phyloP scores from a whole-genome alignment of 2,888 invertebrate species.

The Horisme vitalbata region DNA sequence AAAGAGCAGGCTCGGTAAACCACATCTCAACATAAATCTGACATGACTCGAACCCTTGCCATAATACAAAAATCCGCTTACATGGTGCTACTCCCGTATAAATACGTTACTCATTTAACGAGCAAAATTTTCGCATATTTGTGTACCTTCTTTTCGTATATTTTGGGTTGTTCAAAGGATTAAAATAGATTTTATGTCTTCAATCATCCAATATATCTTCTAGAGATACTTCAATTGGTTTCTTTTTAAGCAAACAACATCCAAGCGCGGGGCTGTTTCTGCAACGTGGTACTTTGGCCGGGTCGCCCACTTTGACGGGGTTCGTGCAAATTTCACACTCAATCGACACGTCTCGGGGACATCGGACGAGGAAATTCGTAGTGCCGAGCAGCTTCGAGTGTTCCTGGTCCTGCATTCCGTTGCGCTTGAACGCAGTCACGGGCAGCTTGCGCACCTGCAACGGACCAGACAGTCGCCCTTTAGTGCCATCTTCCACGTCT shows the following conservation, averaged over 20 bases:
- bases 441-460: constrained; percentile 74
- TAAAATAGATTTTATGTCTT: constrained; percentile 25
- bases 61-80: constrained; percentile 45
- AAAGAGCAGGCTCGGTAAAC: constrained; percentile 26
- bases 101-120: constrained; percentile 35
- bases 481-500: constrained; percentile 37
- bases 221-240: constrained; percentile 61
- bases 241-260: constrained; percentile 48
- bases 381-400: constrained; percentile 65
- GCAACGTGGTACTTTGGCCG: constrained; percentile 59
- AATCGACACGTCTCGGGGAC: constrained; percentile 62
- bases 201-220: constrained; percentile 62
- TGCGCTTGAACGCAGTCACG: constrained; percentile 72
- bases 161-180: constrained; percentile 14
- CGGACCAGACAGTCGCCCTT: constrained; percentile 58
- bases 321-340: constrained; percentile 53
- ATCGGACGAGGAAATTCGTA: constrained; percentile 63
- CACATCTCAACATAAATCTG: constrained; percentile 31
- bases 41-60: constrained; percentile 31
- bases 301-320: constrained; percentile 54
- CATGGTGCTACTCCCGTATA: constrained; percentile 37
- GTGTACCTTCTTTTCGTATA: background rate
- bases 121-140: constrained; percentile 31
- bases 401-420: constrained; percentile 76
- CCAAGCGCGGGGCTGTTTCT: constrained; percentile 36